Conservation (phyloP, 2,113 vertebrate genomes). For the Cranoglanis bouderius region DNA sequence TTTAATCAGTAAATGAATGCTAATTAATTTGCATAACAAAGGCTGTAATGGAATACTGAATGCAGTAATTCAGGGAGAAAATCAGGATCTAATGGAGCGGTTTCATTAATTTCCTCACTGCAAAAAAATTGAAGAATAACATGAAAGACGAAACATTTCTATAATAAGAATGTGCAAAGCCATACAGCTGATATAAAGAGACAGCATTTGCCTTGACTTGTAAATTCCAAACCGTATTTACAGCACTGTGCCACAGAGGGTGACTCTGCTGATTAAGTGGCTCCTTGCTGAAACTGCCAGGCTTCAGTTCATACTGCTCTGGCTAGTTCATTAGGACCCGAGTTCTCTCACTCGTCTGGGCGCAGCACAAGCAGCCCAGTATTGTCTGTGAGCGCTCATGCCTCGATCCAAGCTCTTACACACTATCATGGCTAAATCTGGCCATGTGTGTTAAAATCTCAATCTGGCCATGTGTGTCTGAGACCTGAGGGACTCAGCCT, state of each 20-base stretch:
- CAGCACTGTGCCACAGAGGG: neutral
- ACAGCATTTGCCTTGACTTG: neutral
- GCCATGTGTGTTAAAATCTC: slow-evolving; percentile 50
- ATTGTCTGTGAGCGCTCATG: slow-evolving; percentile 25
- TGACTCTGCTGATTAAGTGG: slow-evolving; percentile 36
- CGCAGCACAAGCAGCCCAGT: slow-evolving; percentile 51
- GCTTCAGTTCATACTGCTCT: slow-evolving; percentile 39
- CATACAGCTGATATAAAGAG: neutral
- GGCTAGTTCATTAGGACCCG: slow-evolving; percentile 50
- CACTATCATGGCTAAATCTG: slow-evolving; percentile 41
- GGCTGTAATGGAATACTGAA: slow-evolving; percentile 20
- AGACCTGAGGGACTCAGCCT: slow-evolving; percentile 59
- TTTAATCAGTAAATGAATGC: slow-evolving; percentile 47
- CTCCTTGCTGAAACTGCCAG: slow-evolving; percentile 33
- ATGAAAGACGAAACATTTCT: neutral
- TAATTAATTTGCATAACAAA: slow-evolving; percentile 46
- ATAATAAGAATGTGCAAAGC: neutral
- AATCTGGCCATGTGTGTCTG: slow-evolving; percentile 48
- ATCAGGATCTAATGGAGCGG: slow-evolving; percentile 10
- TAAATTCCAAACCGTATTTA: slow-evolving; percentile 16
- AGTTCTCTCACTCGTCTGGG: slow-evolving; percentile 47
- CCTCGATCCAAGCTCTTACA: slow-evolving; percentile 52
- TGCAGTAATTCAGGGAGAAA: neutral
- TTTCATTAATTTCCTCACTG: slow-evolving; percentile 15
- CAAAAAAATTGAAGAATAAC: neutral